Evolutionary conservation across 2,113 vertebrate genomes (phyloP).

Genomic region (Coptodon rendalli): DNA sequence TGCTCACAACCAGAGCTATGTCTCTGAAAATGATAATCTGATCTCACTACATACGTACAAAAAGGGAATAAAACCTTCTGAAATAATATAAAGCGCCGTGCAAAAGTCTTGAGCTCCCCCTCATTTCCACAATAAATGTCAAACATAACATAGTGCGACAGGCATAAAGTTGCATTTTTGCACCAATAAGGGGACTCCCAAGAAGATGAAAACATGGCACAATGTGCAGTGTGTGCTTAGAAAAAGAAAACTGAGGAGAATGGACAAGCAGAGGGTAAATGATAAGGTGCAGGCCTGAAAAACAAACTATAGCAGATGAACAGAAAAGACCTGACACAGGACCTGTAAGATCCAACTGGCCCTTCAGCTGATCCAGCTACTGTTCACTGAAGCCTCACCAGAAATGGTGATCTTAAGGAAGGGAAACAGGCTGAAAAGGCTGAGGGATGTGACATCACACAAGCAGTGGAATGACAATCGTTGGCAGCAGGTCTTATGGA

Average conservation of each 20-base stretch:
- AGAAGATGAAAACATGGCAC: background rate
- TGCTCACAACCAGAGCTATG: background rate
- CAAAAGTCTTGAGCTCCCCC: background rate
- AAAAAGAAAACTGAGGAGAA: background rate
- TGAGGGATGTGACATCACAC: background rate
- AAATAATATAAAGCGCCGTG: background rate
- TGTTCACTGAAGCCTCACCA: background rate
- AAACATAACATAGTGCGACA: too few species aligned
- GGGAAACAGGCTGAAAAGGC: background rate
- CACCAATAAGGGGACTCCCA: too few species aligned
- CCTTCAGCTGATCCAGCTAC: background rate
- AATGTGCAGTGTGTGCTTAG: accelerated
- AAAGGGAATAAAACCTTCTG: background rate
- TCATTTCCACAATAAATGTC: background rate
- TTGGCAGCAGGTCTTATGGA: background rate
- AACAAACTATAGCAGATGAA: background rate
- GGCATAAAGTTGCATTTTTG: too few species aligned
- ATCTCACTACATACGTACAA: background rate
- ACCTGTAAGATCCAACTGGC: background rate
- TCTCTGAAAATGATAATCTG: background rate
- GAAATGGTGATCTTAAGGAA: background rate
- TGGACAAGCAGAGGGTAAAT: background rate
- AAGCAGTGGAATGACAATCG: background rate
- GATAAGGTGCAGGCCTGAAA: background rate
- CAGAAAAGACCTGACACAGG: background rate